Conservation (phyloP, 2,888 invertebrate species). For the Drosophila borealis region DNA sequence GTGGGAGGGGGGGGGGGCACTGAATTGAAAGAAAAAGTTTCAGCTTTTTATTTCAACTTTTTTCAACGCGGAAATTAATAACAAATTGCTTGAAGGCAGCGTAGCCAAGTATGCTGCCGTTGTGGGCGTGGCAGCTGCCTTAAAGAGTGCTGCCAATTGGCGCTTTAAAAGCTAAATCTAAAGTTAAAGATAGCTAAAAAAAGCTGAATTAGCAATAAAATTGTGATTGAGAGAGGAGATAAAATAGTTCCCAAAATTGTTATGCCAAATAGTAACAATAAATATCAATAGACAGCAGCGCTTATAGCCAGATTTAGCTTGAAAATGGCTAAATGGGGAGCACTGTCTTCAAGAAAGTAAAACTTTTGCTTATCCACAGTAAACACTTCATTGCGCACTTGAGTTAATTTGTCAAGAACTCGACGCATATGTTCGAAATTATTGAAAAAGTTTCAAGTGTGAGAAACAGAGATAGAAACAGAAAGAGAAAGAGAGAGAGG, state of each 20-base stretch:
- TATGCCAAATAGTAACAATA: too few relatives aligned
- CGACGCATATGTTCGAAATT: conserved; percentile 66
- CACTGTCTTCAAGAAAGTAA: neutral
- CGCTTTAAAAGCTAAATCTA: too few relatives aligned
- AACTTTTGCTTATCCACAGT: conserved; percentile 70
- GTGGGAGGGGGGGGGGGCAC: conserved; percentile 6
- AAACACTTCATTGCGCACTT: conserved; percentile 81
- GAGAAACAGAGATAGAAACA: neutral
- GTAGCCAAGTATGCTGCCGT: conserved; percentile 32
- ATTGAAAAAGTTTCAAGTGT: conserved; percentile 74
- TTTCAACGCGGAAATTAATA: conserved; percentile 75
- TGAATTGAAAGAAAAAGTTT: conserved; percentile 50
- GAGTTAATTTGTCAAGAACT: conserved; percentile 80
- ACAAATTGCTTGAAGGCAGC: conserved; percentile 78
- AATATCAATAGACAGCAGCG: too few relatives aligned
- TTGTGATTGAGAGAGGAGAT: too few relatives aligned
- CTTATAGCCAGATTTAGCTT: too few relatives aligned
- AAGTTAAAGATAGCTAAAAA: too few relatives aligned
- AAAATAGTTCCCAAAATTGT: too few relatives aligned
- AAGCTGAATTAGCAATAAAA: too few relatives aligned
- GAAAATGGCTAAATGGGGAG: too few relatives aligned
- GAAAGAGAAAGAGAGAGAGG: neutral
- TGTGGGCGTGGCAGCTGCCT: conserved; percentile 22
- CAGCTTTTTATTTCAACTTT: conserved; percentile 56
- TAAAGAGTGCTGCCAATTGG: neutral